phyloP scores from a whole-genome alignment of 2,888 invertebrate species.

The Nebria brevicollis region DNA sequence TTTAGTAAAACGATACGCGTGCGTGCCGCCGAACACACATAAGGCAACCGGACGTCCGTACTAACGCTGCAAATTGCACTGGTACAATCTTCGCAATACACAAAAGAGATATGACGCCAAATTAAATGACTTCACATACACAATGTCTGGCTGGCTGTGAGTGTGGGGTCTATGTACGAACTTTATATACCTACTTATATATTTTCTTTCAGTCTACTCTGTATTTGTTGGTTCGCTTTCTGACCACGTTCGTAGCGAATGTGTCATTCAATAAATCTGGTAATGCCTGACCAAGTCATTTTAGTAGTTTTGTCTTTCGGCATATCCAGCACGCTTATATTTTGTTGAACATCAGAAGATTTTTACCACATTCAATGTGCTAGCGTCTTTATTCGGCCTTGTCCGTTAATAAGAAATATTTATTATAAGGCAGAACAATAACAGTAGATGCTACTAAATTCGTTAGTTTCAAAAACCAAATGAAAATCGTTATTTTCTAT shows the following conservation, averaged over 20 bases:
- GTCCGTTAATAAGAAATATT: not conserved
- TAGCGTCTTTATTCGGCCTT: not conserved
- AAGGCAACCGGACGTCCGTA: not conserved
- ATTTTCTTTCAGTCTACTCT: not conserved
- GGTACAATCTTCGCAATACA: not conserved
- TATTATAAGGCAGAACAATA: not conserved
- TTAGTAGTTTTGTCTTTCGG: not conserved
- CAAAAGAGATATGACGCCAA: slow-evolving; percentile 1
- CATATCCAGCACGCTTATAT: not conserved
- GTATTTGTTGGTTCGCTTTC: not conserved
- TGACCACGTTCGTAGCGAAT: not conserved
- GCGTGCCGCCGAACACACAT: not conserved
- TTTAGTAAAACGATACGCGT: slow-evolving; percentile 1
- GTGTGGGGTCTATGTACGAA: not conserved
- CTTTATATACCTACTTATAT: not conserved
- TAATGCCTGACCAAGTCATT: not conserved
- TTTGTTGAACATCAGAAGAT: not conserved
- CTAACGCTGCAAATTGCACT: slow-evolving; percentile 1
- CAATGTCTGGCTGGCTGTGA: not conserved
- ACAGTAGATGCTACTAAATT: too few species aligned
- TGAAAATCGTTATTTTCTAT: too few species aligned
- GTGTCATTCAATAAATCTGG: not conserved
- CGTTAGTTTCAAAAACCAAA: too few species aligned
- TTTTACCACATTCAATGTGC: not conserved
- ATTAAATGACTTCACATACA: not conserved